Conservation (phyloP, 2,797 vertebrate genomes). For the Tinamus major region DNA sequence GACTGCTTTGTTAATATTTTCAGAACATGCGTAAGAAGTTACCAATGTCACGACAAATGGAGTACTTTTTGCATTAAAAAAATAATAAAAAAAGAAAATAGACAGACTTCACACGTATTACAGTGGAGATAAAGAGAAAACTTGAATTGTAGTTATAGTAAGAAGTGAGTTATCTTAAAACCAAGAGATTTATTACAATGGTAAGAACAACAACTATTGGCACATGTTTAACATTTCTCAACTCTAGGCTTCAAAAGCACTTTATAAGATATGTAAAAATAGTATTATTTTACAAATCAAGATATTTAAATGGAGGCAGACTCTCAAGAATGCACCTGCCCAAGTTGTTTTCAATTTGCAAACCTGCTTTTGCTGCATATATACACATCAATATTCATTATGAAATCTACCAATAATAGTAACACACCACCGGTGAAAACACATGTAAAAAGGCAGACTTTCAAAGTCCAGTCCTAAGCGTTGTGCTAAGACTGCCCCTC, state of each 20-base stretch:
- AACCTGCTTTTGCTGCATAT: background rate
- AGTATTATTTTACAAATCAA: background rate
- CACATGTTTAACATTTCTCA: background rate
- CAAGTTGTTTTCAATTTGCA: background rate
- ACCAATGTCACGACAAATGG: background rate
- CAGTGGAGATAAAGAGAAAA: background rate
- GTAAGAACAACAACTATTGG: background rate
- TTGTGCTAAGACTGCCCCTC: background rate
- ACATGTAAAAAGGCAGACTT: background rate
- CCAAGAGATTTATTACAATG: background rate
- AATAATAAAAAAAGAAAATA: background rate
- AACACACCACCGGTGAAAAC: background rate
- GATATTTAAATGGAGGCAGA: background rate
- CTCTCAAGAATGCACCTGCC: background rate
- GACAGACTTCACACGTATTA: background rate
- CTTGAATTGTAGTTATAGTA: too few relatives aligned
- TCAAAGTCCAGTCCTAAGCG: background rate
- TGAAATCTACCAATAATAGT: background rate
- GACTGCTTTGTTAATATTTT: background rate
- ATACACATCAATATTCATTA: background rate
- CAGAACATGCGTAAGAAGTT: background rate
- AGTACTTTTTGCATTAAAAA: background rate
- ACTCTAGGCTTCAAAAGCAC: background rate
- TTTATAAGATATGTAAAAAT: background rate
- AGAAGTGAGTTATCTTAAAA: background rate